Evolutionary conservation across 92 coral and sea anemone genomes (phyloP).

Genomic region (Parazoanthus swiftii): DNA sequence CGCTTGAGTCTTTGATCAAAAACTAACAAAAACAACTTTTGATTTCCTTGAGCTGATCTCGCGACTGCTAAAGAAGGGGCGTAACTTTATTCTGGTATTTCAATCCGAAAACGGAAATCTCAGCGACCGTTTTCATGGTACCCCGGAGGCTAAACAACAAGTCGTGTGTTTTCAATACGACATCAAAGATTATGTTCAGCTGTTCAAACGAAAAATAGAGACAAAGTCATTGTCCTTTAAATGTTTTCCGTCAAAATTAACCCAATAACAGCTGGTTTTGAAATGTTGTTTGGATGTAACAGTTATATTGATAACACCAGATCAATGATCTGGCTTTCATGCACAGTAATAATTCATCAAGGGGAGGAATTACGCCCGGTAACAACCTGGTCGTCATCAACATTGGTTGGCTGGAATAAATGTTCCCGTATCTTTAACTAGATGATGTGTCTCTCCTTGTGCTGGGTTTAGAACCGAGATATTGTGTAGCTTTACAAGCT

Average conservation of each 20-base stretch:
- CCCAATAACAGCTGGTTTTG: neutral
- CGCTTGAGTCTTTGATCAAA: neutral
- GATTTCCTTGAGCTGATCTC: neutral
- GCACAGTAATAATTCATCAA: neutral
- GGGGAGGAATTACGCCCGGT: neutral
- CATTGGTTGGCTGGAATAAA: neutral
- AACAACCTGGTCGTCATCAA: neutral
- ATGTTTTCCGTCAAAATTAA: neutral
- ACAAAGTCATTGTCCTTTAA: neutral
- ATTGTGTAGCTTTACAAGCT: no score
- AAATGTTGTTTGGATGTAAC: neutral
- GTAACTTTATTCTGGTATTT: neutral
- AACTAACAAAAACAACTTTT: neutral
- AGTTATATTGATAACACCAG: no score
- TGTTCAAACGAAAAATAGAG: neutral
- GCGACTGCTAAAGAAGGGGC: neutral
- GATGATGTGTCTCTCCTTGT: no score
- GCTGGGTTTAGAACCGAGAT: no score
- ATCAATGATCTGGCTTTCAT: neutral
- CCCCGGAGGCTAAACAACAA: neutral
- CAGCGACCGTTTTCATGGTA: neutral
- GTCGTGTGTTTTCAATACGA: neutral
- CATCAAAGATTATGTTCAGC: neutral
- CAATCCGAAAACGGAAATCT: neutral
- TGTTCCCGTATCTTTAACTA: no score